Evolutionary conservation across 2,888 invertebrate genomes (phyloP), one percentile per base, ranked within the genome.

Genomic region (Strigamia transsilvanica): DNA sequence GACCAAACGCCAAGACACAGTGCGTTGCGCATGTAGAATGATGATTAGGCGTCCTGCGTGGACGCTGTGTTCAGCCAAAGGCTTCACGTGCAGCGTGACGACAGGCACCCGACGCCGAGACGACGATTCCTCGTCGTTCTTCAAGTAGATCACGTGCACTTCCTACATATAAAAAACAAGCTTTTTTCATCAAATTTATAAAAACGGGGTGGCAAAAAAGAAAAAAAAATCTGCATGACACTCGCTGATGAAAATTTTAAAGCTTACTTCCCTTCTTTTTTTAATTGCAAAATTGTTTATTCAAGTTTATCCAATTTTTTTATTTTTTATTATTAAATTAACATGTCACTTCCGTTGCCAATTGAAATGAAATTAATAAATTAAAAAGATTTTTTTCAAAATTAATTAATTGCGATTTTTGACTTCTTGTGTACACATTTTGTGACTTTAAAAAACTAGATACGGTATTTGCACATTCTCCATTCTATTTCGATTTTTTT

Each of bases 121-220:
- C 6, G 61, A 46, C 82, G 61, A 34, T 18, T 42, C 77, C 15
- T 82, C 82, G 42, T 79, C 73, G 32, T 82, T 78, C 78, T 82
- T 83, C 82, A 83, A 73, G 46, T 83, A 81, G 61, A 83, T 77
- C 51, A 83, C 83, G 61, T 83, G 83, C 10, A 83, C 83, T 79
- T 83, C 83, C 83, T 83, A 73, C 13, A 32, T 42, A 21, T 51
- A 27, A 51, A 21, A 21, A 34, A 79, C 2, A 80, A 1, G 18
- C 51, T 18, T 51, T 51, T 51, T 38, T 56, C 56, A 56, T 18
- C 56, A 18, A 56, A 56, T 18, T 18, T 7, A 56, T 23, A 34
- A 27, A 77, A 27, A n/a, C 15, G 5, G 27, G 3, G 27, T 2
- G 1, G 13, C n/a, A 0, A 5, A 5, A 42, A 5, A 1, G 42